Evolutionary conservation across 2,888 invertebrate genomes (phyloP).

Genomic region (Mechanitis messenoides): DNA sequence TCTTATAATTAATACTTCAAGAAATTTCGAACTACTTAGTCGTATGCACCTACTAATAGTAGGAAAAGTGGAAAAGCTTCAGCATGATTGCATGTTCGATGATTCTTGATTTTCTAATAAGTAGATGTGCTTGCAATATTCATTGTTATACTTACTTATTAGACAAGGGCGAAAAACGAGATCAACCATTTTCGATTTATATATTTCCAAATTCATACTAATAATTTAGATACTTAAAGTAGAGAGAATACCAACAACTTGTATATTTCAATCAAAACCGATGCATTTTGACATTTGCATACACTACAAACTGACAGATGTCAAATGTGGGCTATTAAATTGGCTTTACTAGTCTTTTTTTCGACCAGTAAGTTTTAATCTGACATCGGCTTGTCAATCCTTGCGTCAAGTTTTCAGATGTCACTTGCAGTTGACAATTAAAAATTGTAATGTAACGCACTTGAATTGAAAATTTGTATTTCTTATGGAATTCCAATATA

Average conservation of each 20-base stretch:
- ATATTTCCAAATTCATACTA: no score
- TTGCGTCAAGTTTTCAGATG: no score
- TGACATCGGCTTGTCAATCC: neutral
- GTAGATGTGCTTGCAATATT: slow-evolving; percentile 17
- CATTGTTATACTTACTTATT: neutral
- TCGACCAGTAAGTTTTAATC: neutral
- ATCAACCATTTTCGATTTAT: neutral
- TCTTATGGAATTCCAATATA: neutral
- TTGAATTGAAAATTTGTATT: no score
- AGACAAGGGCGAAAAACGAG: neutral
- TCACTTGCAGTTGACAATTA: no score
- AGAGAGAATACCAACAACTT: neutral
- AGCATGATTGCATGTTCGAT: slow-evolving; percentile 62
- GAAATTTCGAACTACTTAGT: slow-evolving; percentile 65
- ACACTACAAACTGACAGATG: no score
- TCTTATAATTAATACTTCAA: slow-evolving; percentile 68
- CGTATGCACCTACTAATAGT: slow-evolving; percentile 58
- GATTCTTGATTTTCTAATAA: slow-evolving; percentile 30
- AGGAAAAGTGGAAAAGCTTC: slow-evolving; percentile 56
- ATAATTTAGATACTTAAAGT: neutral
- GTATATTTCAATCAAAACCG: no score
- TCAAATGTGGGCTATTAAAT: no score
- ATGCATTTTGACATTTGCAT: no score
- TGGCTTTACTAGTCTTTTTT: no score
- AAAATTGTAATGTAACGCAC: no score